These are phyloP conservation scores for Fratercula arctica DNA, from an alignment of 2,797 vertebrate genomes.

Conservation along the genomic window DNA sequence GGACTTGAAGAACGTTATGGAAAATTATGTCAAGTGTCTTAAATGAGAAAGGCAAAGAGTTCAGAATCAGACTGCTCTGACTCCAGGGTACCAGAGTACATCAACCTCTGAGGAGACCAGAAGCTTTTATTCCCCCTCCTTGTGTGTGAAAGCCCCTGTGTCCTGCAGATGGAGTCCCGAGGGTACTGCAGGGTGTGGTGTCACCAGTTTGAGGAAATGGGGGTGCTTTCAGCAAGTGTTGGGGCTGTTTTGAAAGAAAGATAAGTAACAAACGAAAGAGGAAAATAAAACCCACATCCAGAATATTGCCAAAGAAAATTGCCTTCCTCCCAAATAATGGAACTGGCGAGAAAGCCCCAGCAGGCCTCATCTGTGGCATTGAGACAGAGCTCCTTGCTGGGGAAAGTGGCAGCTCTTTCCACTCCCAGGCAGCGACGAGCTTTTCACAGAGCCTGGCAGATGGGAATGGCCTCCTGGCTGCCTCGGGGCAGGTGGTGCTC, in stretches of 20 bases:
- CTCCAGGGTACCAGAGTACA: background rate
- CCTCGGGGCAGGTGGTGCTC: background rate
- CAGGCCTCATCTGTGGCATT: background rate
- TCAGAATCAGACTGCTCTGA: background rate
- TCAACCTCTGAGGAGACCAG: background rate
- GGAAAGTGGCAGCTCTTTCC: background rate
- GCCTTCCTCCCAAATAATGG: background rate
- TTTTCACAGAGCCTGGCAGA: background rate
- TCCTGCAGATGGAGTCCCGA: accelerated
- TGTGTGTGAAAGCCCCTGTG: background rate
- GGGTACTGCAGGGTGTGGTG: background rate
- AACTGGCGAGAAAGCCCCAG: background rate
- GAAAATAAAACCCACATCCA: background rate
- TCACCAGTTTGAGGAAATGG: background rate
- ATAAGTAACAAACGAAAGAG: background rate
- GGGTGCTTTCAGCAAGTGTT: background rate
- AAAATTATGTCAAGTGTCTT: background rate
- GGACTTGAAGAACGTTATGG: background rate
- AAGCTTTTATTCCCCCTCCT: background rate
- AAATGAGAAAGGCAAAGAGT: background rate
- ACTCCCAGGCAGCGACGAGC: background rate
- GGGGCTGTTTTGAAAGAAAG: background rate
- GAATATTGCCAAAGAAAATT: background rate
- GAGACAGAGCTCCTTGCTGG: background rate
- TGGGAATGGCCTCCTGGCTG: background rate